phyloP scores from a whole-genome alignment of 2,888 invertebrate species.

The Leucoptera coffeella region DNA sequence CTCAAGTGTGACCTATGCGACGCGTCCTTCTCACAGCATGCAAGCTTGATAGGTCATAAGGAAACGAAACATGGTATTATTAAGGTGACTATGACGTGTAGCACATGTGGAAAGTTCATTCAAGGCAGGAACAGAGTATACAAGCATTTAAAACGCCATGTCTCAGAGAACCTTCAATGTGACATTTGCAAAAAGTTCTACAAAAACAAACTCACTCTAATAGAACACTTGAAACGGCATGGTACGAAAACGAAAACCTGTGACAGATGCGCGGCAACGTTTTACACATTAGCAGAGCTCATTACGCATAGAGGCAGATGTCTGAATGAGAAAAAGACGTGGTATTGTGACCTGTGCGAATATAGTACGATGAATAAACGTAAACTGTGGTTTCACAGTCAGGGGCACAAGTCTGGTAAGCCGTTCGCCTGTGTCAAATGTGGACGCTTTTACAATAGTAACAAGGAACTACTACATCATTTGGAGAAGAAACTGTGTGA shows the following conservation, averaged over 20 bases:
- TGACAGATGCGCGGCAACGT: slow-evolving; percentile 25
- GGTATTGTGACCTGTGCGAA: slow-evolving; percentile 20
- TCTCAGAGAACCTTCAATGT: slow-evolving; percentile 11
- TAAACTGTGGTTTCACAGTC: slow-evolving; percentile 16
- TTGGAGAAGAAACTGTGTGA: no score
- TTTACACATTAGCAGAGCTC: slow-evolving; percentile 21
- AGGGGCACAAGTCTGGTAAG: slow-evolving; percentile 14
- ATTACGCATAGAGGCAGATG: slow-evolving; percentile 18
- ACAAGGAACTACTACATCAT: slow-evolving; percentile 17
- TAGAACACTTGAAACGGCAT: slow-evolving; percentile 22
- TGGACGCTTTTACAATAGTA: slow-evolving; percentile 19
- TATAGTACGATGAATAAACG: slow-evolving; percentile 13
- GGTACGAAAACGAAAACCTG: slow-evolving; percentile 19
- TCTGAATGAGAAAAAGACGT: slow-evolving; percentile 14
- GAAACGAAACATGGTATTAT: slow-evolving; percentile 19
- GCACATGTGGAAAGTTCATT: slow-evolving; percentile 24
- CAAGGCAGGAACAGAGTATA: slow-evolving; percentile 18
- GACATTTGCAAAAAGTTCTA: slow-evolving; percentile 17
- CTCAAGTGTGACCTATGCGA: slow-evolving; percentile 19
- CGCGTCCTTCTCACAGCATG: slow-evolving; percentile 18
- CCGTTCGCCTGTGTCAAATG: slow-evolving; percentile 21
- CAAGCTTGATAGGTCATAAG: slow-evolving; percentile 19
- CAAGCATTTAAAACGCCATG: slow-evolving; percentile 19
- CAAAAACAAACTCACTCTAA: slow-evolving; percentile 11
- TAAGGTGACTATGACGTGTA: slow-evolving; percentile 18